phyloP scores from a whole-genome alignment of 37 sponge, comb jelly and placozoan species.

The Diacarnus erythraeanus region DNA sequence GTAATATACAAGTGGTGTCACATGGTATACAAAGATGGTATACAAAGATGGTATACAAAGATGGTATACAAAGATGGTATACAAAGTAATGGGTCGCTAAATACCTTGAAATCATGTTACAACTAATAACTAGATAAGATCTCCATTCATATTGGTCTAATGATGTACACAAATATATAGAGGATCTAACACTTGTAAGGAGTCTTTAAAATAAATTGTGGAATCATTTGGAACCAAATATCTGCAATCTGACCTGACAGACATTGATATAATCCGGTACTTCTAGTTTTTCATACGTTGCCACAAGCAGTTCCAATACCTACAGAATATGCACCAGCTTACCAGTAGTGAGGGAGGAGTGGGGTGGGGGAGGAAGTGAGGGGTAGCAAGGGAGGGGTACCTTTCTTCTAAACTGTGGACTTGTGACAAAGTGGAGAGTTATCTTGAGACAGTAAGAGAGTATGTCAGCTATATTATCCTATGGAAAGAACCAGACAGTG shows the following conservation, averaged over 20 bases:
- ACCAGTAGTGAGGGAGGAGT: not conserved
- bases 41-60: too few species aligned
- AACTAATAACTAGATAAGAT: too few species aligned
- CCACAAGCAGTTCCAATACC: slow-evolving; percentile 82
- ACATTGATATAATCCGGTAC: slow-evolving; percentile 87
- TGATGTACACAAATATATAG: too few species aligned
- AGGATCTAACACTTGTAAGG: too few species aligned
- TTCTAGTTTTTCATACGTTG: slow-evolving; percentile 56
- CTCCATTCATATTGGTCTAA: too few species aligned
- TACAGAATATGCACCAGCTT: slow-evolving; percentile 2
- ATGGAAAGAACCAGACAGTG: not conserved
- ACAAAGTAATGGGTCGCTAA: too few species aligned
- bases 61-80: too few species aligned
- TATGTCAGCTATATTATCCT: slow-evolving; percentile 47
- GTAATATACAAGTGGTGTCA: too few species aligned
- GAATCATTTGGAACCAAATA: too few species aligned
- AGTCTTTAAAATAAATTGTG: too few species aligned
- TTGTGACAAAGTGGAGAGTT: slow-evolving; percentile 66
- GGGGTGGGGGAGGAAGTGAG: not conserved
- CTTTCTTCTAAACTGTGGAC: slow-evolving; percentile 65
- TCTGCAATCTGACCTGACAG: slow-evolving; percentile 68
- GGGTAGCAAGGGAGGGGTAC: slow-evolving; percentile 15
- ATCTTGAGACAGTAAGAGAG: slow-evolving; percentile 86
- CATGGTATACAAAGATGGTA: too few species aligned
- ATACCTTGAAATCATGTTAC: too few species aligned